Evolutionary conservation across 2,797 vertebrate genomes (phyloP), one percentile per base, ranked within the genome.

Genomic region (Diplodus puntazzo): DNA sequence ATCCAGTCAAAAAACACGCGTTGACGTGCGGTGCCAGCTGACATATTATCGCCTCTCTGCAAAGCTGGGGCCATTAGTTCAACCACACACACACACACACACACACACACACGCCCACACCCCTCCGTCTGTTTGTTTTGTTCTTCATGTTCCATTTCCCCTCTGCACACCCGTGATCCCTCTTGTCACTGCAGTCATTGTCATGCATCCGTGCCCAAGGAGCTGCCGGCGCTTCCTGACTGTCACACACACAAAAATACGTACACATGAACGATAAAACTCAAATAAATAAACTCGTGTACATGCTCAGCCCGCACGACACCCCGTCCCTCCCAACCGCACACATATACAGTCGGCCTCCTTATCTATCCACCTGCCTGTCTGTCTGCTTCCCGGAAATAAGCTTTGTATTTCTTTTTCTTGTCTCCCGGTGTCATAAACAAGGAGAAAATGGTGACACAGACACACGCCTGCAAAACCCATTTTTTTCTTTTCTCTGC

Each of bases 81-180:
- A 78, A 2, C 43, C 54, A 39, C 39, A 39, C 10, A 18, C 30
- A 0, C 50, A 16, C 46, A 57, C 27, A 62, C 55, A n/a, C 34
- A 53, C 20, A 25, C 49, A 12, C 23, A 20, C 48, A 52, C 43
- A 14, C 45, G 52, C 53, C 52, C 43, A 30, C 52, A 49, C 18
- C 61, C 46, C 50, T 48, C 72, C 5, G 43, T 68, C 83, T 89
- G 88, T 91, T 93, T 92, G 87, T 91, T 92, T 93, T 90, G 83
- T 91, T 91, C 86, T 89, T 92, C 90, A 88, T 92, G 92, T 92
- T 92, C 88, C 85, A 91, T 94, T 93, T 95, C 93, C 92, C 77
- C 75, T 84, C 80, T 65, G 75, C 86, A 80, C 75, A 81, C 59
- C 80, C 85, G 8, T 86, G 86, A 89, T 90, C 78, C 83, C 80